phyloP scores from a whole-genome alignment of 2,888 invertebrate genomes.

The Patella caerulea region DNA sequence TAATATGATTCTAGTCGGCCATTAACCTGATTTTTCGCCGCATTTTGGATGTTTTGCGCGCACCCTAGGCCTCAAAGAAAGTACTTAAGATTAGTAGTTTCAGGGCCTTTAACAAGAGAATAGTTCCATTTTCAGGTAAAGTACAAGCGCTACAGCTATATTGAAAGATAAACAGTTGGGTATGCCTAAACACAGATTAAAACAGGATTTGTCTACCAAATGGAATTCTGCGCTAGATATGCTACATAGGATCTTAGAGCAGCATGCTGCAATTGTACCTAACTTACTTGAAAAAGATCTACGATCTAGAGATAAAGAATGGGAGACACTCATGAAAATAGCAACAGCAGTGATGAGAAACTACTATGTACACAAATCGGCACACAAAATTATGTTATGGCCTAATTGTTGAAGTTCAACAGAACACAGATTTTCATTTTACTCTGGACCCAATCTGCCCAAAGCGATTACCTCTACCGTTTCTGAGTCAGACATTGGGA shows the following conservation, averaged over 20 bases:
- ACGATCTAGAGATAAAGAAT: too few relatives aligned
- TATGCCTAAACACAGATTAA: conserved; percentile 14
- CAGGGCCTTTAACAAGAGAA: conserved; percentile 22
- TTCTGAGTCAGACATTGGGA: too few relatives aligned
- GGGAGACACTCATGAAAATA: too few relatives aligned
- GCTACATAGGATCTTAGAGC: conserved; percentile 25
- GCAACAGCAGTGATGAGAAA: too few relatives aligned
- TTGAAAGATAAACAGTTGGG: conserved; percentile 25
- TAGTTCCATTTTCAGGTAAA: conserved; percentile 28
- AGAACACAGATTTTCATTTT: too few relatives aligned
- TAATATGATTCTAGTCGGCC: conserved; percentile 28
- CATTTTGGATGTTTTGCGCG: conserved; percentile 34
- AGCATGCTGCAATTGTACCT: conserved; percentile 29
- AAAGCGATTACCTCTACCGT: too few relatives aligned
- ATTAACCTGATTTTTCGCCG: conserved; percentile 9
- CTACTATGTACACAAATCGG: too few relatives aligned
- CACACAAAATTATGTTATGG: too few relatives aligned
- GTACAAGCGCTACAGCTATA: conserved; percentile 22
- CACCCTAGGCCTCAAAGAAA: conserved; percentile 22
- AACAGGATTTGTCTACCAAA: conserved; percentile 24
- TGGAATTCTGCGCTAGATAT: conserved; percentile 37
- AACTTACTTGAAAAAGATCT: conserved; percentile 26
- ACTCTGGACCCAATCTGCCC: too few relatives aligned
- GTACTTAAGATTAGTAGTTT: conserved; percentile 23
- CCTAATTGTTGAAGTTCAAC: too few relatives aligned